These are phyloP conservation scores for Physeter macrocephalus DNA, from an alignment of 2,113 vertebrate species.

Conservation along the genomic window DNA sequence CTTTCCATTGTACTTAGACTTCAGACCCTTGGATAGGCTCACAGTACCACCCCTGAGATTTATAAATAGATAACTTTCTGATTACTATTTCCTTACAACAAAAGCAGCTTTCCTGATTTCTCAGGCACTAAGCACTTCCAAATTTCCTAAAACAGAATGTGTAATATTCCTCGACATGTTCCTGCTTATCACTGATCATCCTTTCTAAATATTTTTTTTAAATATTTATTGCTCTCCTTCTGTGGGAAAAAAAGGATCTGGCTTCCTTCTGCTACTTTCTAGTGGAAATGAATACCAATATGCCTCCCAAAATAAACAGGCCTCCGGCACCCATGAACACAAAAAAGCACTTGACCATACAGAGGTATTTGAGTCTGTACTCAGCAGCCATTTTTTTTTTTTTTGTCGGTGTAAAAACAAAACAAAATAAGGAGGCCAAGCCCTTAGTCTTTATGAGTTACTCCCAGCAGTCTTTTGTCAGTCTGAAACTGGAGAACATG, in stretches of 20 bases:
- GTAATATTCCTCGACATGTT: slow-evolving; percentile 7
- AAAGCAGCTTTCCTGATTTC: slow-evolving; percentile 26
- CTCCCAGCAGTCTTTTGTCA: not conserved
- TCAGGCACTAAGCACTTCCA: not conserved
- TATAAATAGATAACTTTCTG: slow-evolving; percentile 44
- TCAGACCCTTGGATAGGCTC: not conserved
- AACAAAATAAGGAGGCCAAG: not conserved
- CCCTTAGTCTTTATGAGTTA: not conserved
- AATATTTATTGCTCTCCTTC: slow-evolving; percentile 23
- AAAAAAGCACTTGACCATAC: slow-evolving; percentile 23
- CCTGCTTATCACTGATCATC: slow-evolving; percentile 26
- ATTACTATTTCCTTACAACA: slow-evolving; percentile 18
- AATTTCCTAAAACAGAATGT: not conserved
- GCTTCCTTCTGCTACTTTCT: slow-evolving; percentile 39
- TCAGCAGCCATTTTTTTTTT: not conserved
- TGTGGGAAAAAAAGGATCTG: slow-evolving; percentile 34
- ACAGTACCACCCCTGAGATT: not conserved
- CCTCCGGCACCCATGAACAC: slow-evolving; percentile 6
- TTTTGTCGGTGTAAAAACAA: not conserved
- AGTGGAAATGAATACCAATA: slow-evolving; percentile 23
- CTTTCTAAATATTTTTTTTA: slow-evolving; percentile 15
- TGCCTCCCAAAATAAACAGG: slow-evolving; percentile 29
- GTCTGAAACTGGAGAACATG: not conserved
- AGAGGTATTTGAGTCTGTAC: slow-evolving; percentile 23
- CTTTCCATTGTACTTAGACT: slow-evolving; percentile 17